Conservation (phyloP, 2,888 invertebrate genomes). For the Ectemnius cavifrons region DNA sequence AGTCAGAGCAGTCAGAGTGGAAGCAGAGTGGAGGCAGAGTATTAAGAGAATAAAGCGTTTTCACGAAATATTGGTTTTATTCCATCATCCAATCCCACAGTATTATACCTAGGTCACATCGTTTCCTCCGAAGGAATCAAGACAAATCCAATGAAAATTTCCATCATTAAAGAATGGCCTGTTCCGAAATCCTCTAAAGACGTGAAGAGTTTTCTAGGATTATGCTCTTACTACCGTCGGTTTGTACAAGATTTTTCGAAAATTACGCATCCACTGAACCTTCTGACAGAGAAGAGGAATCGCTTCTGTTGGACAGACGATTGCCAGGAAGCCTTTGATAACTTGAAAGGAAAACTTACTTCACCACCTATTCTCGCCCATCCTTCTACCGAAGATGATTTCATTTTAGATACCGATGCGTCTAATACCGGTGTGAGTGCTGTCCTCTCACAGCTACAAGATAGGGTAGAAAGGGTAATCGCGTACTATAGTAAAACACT, state of each 20-base stretch:
- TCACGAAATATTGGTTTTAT: too few relatives aligned
- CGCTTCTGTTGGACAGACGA: constrained; percentile 19
- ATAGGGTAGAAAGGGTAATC: constrained; percentile 54
- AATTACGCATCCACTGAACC: too few relatives aligned
- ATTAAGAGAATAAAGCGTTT: too few relatives aligned
- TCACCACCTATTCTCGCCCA: not conserved
- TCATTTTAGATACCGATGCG: constrained; percentile 37
- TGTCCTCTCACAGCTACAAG: constrained; percentile 41
- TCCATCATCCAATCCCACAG: too few relatives aligned
- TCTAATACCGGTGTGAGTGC: constrained; percentile 38
- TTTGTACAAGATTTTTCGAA: constrained; percentile 4
- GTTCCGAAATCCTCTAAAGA: not conserved
- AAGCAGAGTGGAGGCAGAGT: too few relatives aligned
- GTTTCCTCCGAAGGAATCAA: not conserved
- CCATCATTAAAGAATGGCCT: not conserved
- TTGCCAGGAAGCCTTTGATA: constrained; percentile 1
- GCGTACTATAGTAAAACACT: constrained; percentile 50
- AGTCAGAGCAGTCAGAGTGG: too few relatives aligned
- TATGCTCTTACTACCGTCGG: constrained; percentile 3
- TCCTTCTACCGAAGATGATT: not conserved
- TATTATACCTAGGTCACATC: constrained; percentile 1
- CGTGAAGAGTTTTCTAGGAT: not conserved
- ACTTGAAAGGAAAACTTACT: not conserved
- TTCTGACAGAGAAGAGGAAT: too few relatives aligned
- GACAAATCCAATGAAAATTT: not conserved